phyloP scores from a whole-genome alignment of 2,113 vertebrate species.

The Zosterops hypoxanthus region DNA sequence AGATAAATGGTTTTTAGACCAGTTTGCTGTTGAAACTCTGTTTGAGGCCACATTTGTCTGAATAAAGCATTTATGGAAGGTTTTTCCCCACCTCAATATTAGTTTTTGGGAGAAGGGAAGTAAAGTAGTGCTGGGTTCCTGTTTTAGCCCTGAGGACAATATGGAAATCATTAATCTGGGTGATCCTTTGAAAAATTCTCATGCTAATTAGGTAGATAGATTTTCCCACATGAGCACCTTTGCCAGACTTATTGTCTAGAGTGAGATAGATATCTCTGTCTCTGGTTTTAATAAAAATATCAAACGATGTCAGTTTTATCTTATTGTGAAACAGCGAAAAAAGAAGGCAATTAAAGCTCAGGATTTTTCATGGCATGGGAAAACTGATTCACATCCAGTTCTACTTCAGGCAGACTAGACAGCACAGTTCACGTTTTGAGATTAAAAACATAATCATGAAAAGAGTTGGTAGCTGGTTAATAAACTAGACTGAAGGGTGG shows the following conservation, averaged over 20 bases:
- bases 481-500: background rate
- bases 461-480: background rate
- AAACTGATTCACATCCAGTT: background rate
- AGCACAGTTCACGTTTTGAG: background rate
- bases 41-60: background rate
- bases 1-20: background rate
- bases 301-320: background rate
- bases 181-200: background rate
- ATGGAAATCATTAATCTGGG: background rate
- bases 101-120: background rate
- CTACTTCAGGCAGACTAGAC: background rate
- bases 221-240: background rate
- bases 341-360: background rate
- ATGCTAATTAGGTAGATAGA: background rate
- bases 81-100: background rate
- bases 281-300: slow-evolving; percentile 7
- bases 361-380: background rate
- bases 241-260: background rate
- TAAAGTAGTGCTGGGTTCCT: background rate
- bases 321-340: background rate
- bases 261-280: background rate
- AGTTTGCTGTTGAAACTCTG: background rate
- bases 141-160: background rate
- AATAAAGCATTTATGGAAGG: background rate
- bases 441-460: background rate